Evolutionary conservation across 2,888 invertebrate species (phyloP).

Genomic region (Tenodera sinensis): DNA sequence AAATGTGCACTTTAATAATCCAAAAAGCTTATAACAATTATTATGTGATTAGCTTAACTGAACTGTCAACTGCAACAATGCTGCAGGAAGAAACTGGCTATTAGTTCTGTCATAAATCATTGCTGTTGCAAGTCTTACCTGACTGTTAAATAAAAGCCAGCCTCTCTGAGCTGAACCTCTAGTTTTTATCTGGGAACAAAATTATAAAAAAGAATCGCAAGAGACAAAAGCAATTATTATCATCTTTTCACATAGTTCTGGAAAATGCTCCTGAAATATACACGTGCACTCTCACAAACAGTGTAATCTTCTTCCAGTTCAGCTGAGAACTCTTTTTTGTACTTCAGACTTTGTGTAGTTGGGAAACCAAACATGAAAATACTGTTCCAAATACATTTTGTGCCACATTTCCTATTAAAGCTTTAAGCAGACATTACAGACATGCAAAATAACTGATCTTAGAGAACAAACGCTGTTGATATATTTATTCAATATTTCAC

Average conservation of each 20-base stretch:
- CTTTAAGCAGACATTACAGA: no score
- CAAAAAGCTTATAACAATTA: no score
- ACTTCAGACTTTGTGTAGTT: background rate
- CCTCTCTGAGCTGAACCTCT: background rate
- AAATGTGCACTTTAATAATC: no score
- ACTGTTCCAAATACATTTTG: background rate
- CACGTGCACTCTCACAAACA: background rate
- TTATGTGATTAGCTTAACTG: no score
- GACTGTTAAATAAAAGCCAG: background rate
- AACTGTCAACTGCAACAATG: no score
- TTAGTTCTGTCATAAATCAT: background rate
- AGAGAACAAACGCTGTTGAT: no score
- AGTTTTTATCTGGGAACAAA: slow-evolving; percentile 25
- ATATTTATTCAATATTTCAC: no score
- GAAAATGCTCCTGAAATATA: slow-evolving; percentile 33
- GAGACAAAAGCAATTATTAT: background rate
- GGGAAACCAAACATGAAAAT: background rate
- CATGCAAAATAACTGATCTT: no score
- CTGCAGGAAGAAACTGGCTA: background rate
- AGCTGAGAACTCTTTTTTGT: background rate
- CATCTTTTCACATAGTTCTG: slow-evolving; percentile 9
- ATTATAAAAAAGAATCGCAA: slow-evolving; percentile 8
- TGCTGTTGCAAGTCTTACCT: slow-evolving; percentile 1
- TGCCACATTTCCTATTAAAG: background rate
- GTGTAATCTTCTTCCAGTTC: background rate